phyloP scores from a whole-genome alignment of 92 coral and sea anemone species.

The Micromussa lordhowensis region DNA sequence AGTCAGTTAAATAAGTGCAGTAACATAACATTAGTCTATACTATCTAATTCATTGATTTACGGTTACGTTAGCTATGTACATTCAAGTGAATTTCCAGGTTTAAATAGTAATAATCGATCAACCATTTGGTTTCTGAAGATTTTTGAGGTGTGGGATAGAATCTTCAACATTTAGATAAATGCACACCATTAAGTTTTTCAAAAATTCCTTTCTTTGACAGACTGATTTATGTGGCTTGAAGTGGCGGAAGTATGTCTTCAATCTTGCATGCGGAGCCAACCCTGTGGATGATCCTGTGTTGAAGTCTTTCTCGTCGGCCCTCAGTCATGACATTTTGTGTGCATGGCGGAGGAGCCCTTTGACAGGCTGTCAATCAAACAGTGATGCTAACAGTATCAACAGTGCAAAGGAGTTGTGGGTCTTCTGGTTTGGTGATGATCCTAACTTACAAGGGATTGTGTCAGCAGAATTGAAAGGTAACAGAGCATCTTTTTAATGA shows the following conservation, averaged over 20 bases:
- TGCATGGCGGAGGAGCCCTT: constrained; percentile 90
- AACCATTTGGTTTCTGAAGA: not conserved
- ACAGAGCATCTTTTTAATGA: not conserved
- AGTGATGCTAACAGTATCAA: constrained; percentile 53
- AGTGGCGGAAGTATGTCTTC: constrained; percentile 93
- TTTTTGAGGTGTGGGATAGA: not conserved
- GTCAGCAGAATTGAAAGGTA: constrained; percentile 88
- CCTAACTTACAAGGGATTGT: constrained; percentile 88
- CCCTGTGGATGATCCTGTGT: constrained; percentile 89
- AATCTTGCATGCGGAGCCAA: constrained; percentile 57
- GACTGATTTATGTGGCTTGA: constrained; percentile 97
- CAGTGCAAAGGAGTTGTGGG: constrained; percentile 93
- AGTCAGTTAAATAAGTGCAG: too few relatives aligned
- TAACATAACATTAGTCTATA: too few relatives aligned
- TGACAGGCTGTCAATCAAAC: constrained; percentile 62
- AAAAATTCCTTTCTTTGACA: constrained; percentile 25
- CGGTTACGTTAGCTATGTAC: not conserved
- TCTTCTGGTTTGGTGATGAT: constrained; percentile 99
- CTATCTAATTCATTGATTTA: not conserved
- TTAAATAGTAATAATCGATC: not conserved
- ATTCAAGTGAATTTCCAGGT: not conserved
- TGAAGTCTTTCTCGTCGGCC: constrained; percentile 88
- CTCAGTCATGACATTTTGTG: constrained; percentile 90
- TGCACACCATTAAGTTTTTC: not conserved
- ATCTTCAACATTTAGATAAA: not conserved